phyloP scores from a whole-genome alignment of 2,888 invertebrate genomes.

The Rhodophaea formosa region DNA sequence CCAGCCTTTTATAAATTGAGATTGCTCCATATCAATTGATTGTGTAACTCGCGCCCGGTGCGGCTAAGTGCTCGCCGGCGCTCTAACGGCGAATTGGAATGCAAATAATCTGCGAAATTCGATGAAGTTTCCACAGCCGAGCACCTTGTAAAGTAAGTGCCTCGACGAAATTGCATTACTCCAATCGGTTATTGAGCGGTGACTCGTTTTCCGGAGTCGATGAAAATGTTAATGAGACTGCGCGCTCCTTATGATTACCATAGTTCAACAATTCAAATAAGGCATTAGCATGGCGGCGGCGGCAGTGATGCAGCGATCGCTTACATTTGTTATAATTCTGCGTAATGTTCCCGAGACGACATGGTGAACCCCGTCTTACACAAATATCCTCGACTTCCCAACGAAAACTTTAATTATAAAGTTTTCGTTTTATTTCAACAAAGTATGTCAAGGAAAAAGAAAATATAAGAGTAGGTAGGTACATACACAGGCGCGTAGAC shows the following conservation, averaged over 20 bases:
- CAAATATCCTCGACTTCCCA: neutral
- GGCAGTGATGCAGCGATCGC: conserved; percentile 17
- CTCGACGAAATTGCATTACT: conserved; percentile 14
- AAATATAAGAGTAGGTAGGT: too few species aligned
- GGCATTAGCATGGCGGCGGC: conserved; percentile 14
- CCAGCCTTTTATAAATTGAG: conserved; percentile 29
- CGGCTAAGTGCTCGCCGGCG: conserved; percentile 11
- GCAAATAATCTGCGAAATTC: conserved; percentile 13
- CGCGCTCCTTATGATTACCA: conserved; percentile 10
- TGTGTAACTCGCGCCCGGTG: conserved; percentile 20
- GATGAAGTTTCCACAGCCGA: neutral
- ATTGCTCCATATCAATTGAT: conserved; percentile 26
- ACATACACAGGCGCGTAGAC: too few species aligned
- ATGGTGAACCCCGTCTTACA: neutral
- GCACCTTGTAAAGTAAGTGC: conserved; percentile 8
- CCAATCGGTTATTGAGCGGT: conserved; percentile 2
- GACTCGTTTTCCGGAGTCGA: conserved; percentile 9
- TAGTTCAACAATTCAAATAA: conserved; percentile 20
- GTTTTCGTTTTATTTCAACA: too few species aligned
- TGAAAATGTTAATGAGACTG: conserved; percentile 15
- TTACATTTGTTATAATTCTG: conserved; percentile 14
- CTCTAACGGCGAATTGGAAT: neutral
- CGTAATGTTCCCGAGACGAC: neutral
- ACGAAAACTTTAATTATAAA: too few species aligned
- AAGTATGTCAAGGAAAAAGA: too few species aligned